phyloP scores from a whole-genome alignment of 2,888 invertebrate species.

The Elegia similella region DNA sequence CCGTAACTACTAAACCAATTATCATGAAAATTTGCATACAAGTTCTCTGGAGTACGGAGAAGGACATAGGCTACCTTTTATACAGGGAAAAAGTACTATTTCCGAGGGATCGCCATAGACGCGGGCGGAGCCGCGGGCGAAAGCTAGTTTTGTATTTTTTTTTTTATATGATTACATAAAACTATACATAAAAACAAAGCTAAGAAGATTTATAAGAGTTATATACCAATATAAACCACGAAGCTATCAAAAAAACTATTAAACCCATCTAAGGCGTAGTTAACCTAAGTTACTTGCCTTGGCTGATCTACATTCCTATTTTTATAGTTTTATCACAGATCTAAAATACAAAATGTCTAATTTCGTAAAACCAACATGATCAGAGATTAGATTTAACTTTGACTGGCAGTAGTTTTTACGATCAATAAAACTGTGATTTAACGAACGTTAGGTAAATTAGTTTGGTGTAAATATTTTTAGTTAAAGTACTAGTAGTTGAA shows the following conservation, averaged over 20 bases:
- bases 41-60: too few species aligned
- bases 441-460: not conserved
- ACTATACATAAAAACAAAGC: not conserved
- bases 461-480: not conserved
- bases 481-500: not conserved
- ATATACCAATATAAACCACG: not conserved
- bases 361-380: constrained; percentile 7
- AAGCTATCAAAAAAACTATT: not conserved
- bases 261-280: not conserved
- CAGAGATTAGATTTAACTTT: constrained; percentile 4
- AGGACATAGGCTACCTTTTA: too few species aligned
- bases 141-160: too few species aligned
- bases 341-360: constrained; percentile 4
- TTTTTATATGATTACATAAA: not conserved
- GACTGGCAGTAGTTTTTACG: constrained; percentile 1
- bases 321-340: constrained; percentile 12
- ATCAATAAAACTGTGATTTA: constrained; percentile 3
- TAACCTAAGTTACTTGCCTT: not conserved
- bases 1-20: too few species aligned
- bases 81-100: too few species aligned
- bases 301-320: constrained; percentile 4
- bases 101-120: too few species aligned
- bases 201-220: not conserved
- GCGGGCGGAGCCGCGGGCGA: too few species aligned
- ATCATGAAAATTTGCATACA: too few species aligned